Evolutionary conservation across 2,888 invertebrate species (phyloP).

Genomic region (Anthrax anthrax): DNA sequence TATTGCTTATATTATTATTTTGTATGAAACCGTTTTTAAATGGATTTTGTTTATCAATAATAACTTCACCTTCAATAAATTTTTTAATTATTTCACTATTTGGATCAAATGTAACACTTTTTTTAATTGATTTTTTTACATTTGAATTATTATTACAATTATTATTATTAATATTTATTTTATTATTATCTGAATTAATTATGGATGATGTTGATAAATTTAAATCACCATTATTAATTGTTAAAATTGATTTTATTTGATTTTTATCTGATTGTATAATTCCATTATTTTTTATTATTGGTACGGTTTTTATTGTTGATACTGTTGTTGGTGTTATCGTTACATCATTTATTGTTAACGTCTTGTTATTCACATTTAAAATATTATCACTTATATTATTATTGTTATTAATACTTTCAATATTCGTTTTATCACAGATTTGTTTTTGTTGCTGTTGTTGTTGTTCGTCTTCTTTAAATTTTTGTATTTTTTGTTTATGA

Average conservation of each 20-base stretch:
- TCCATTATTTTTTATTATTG: not conserved
- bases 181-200: no score
- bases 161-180: not conserved
- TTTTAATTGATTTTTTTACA: conserved; percentile 17
- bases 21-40: conserved; percentile 19
- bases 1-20: conserved; percentile 17
- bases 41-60: conserved; percentile 32
- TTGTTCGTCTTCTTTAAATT: not conserved
- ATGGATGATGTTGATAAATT: not conserved
- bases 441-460: not conserved
- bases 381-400: no score
- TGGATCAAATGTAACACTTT: conserved; percentile 28
- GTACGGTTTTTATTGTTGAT: not conserved
- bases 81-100: conserved; percentile 28
- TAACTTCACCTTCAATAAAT: conserved; percentile 31
- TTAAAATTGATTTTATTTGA: conserved; percentile 4
- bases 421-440: no score
- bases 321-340: not conserved
- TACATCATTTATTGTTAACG: not conserved
- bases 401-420: no score
- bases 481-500: not conserved
- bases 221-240: not conserved
- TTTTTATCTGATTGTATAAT: not conserved
- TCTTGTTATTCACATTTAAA: not conserved
- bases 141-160: not conserved